phyloP scores from a whole-genome alignment of 1,140 invertebrate genomes.

The Stenopsyche tienmushanensis region DNA sequence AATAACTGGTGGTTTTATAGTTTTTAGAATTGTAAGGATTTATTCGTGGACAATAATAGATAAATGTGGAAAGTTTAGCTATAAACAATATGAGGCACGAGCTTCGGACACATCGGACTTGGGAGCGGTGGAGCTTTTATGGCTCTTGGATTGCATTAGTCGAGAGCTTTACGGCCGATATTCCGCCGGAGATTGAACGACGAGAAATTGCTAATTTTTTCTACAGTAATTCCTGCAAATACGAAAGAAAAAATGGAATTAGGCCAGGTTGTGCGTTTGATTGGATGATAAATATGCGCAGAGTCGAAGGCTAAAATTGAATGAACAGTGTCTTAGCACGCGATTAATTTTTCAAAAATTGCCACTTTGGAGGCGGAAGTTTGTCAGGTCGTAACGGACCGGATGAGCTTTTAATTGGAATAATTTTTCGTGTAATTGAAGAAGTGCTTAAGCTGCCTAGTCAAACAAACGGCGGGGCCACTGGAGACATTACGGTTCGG shows the following conservation, averaged over 20 bases:
- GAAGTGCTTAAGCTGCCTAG: constrained; percentile 23
- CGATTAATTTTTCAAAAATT: constrained; percentile 19
- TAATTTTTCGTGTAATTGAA: constrained; percentile 37
- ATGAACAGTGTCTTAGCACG: too few species aligned
- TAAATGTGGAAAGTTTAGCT: constrained; percentile 29
- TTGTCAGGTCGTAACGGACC: neutral
- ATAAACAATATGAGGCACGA: constrained; percentile 31
- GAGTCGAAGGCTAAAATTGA: too few species aligned
- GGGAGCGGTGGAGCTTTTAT: constrained; percentile 10
- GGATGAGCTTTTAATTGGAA: constrained; percentile 35
- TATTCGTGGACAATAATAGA: too few species aligned
- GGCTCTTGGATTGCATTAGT: constrained; percentile 15
- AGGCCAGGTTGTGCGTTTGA: too few species aligned
- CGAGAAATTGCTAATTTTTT: too few species aligned
- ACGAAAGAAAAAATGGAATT: too few species aligned
- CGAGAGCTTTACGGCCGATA: too few species aligned
- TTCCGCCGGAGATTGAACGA: too few species aligned
- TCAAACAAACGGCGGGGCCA: constrained; percentile 21
- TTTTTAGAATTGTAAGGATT: too few species aligned
- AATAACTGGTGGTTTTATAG: too few species aligned
- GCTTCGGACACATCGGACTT: constrained; percentile 15
- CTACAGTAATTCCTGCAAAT: too few species aligned
- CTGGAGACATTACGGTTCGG: constrained; percentile 22
- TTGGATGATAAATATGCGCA: too few species aligned
- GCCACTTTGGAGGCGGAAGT: constrained; percentile 2